Evolutionary conservation across 2,797 vertebrate species (phyloP).

Genomic region (Pangasius macronema): DNA sequence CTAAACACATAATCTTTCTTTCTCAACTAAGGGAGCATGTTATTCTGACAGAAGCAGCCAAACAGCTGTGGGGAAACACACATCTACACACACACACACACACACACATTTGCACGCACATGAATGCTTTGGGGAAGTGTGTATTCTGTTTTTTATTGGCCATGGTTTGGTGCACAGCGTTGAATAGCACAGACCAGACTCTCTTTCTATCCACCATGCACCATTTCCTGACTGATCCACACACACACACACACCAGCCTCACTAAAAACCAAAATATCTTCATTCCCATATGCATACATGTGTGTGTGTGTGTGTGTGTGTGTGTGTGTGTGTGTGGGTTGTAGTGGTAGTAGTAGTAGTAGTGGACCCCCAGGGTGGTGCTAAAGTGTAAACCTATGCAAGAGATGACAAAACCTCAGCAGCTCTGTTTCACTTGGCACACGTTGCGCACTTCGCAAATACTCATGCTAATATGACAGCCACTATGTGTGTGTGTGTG

Average conservation of each 20-base stretch:
- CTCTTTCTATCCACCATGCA: slow-evolving; percentile 56
- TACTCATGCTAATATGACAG: slow-evolving; percentile 45
- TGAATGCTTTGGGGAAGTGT: slow-evolving; percentile 40
- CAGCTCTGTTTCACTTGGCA: slow-evolving; percentile 66
- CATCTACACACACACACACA: slow-evolving; percentile 19
- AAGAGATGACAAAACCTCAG: slow-evolving; percentile 62
- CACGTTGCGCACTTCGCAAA: slow-evolving; percentile 49
- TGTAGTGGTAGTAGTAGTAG: slow-evolving; percentile 23
- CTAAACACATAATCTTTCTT: slow-evolving; percentile 26
- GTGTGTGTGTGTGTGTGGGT: slow-evolving; percentile 34
- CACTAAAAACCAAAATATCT: slow-evolving; percentile 2
- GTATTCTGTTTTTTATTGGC: slow-evolving; percentile 59
- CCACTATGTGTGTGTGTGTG: slow-evolving; percentile 30
- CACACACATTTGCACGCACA: slow-evolving; percentile 21
- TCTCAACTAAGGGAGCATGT: slow-evolving; percentile 36
- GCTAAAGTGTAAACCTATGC: slow-evolving; percentile 62
- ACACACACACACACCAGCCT: not conserved
- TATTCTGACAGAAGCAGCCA: slow-evolving; percentile 45
- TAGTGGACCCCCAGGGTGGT: slow-evolving; percentile 49
- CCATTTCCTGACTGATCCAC: slow-evolving; percentile 52
- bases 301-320: slow-evolving; percentile 2
- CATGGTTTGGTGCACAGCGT: slow-evolving; percentile 55
- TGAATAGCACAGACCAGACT: slow-evolving; percentile 54
- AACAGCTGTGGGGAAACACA: slow-evolving; percentile 46
- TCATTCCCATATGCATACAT: not conserved